Evolutionary conservation across 1,140 invertebrate genomes (phyloP), one percentile per base, ranked within the genome.

Genomic region (Drosophila sproati): DNA sequence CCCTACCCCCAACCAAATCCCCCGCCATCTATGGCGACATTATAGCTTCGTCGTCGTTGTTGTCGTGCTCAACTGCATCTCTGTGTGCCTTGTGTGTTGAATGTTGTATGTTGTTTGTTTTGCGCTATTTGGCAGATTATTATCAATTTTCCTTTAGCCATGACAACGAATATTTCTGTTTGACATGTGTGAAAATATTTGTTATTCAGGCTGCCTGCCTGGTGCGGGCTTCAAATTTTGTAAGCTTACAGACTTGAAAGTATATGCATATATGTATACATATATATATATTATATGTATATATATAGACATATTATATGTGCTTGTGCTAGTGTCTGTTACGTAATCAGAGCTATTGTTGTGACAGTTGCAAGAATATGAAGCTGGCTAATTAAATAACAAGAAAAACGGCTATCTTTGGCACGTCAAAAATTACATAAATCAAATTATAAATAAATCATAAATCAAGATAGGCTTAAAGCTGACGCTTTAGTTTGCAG

Each of bases 161-260:
- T 82, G 82, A 86, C 75, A 87, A 73, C 78, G 68, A 86, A 86
- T 82, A 82, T 78, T 76, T 86, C 72, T 75, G 66, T 76, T 75
- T 85, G 81, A 72, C 77, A 85, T 85, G 81, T 85, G 81, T 85
- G 81, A 83, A 83, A 75, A 75, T 75, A 75, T 75, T 75, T 75
- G 67, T 73, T 68, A n/a, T 73, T 54, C 50, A 28, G 39, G 12
- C 34, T 12, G 47, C 39, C 32, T 20, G 62, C 45, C 45, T 34
- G 39, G 61, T 70, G 72, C 72, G 72, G 66, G 71, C 29, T 52
- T 29, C 52, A 51, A 48, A 57, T 50, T 57, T 56, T 47, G 28
- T 4, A 43, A 43, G 12, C 34, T 37, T 43, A n/a, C 2, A 63
- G 41, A 32, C 39, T 41, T 20, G 20, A 10, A 7, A 20, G 20